phyloP scores from a whole-genome alignment of 2,113 vertebrate species.

The Ursus arctos region DNA sequence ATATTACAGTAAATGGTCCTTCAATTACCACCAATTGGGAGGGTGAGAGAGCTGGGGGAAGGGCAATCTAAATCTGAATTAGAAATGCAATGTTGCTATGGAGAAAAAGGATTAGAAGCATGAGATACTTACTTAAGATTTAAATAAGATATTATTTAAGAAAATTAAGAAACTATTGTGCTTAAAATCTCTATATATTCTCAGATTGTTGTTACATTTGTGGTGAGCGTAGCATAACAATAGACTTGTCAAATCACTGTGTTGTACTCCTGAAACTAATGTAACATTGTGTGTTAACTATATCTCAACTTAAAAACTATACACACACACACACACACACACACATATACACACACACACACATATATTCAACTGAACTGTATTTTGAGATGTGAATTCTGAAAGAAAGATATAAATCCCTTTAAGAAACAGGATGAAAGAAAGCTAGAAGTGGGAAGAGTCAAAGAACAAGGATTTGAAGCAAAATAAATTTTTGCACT shows the following conservation, averaged over 20 bases:
- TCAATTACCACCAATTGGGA: background rate
- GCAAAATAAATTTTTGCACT: conserved; percentile 24
- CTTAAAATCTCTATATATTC: background rate
- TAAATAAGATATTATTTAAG: background rate
- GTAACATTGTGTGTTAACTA: background rate
- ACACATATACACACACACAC: too few relatives aligned
- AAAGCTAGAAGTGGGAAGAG: background rate
- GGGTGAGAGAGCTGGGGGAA: rapidly evolving
- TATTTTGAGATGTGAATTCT: conserved; percentile 20
- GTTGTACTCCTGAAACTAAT: background rate
- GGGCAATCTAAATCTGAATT: background rate
- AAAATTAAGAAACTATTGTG: background rate
- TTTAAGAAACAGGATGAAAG: background rate
- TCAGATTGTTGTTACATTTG: background rate
- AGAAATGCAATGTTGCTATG: background rate
- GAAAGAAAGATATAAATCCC: background rate
- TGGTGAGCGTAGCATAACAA: background rate
- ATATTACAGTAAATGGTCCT: background rate
- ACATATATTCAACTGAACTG: background rate
- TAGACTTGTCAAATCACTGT: background rate
- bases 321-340: background rate
- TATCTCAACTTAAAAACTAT: background rate
- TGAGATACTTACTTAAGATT: background rate
- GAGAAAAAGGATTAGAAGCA: conserved; percentile 1
- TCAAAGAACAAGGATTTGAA: conserved; percentile 6